Evolutionary conservation across 2,797 vertebrate genomes (phyloP), one percentile per base, ranked within the genome.

Genomic region (Bovichtus variegatus): DNA sequence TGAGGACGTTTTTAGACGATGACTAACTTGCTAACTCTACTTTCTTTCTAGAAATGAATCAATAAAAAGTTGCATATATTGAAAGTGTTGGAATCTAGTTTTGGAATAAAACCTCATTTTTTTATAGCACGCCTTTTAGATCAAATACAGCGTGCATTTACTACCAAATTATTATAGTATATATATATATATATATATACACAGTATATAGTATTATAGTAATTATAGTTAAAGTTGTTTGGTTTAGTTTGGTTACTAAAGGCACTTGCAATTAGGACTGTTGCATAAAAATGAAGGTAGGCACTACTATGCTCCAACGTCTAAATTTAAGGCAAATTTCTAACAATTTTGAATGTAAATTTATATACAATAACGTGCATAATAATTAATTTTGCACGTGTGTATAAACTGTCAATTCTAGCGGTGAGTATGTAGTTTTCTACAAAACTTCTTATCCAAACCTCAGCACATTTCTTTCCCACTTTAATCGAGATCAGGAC

Each of bases 401-500:
- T 60, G n/a, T 19, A 36, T 41, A 18, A 27, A 58, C 7, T 58
- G 9, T 21, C 2, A 8, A 9, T 53, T 69, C 21, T 69, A 10
- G 21, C 60, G 44, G 6, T 27, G n/a, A 46, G 49, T 38, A 13
- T 59, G 7, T 53, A 23, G 27, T 62, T 50, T 47, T 47, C 13
- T 2, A 31, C n/a, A 23, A 55, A 49, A 21, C 34, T 0, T 68
- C 21, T 31, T 21, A 51, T 3, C 64, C 36, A 58, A 25, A 38
- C 25, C 19, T 71, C 21, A 63, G 63, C 61, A 63, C 54, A 64
- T 69, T 71, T 55, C 66, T 27, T 3, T 2, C n/a, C 11, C 51
- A 31, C 13, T 27, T 43, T 74, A 75, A 78, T 82, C 71, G 71
- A 62, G 53, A 68, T 75, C 73, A 92, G 87, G 85, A 90, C 86